These are phyloP conservation scores for Conger conger DNA, from an alignment of 2,113 vertebrate genomes.

Conservation along the genomic window DNA sequence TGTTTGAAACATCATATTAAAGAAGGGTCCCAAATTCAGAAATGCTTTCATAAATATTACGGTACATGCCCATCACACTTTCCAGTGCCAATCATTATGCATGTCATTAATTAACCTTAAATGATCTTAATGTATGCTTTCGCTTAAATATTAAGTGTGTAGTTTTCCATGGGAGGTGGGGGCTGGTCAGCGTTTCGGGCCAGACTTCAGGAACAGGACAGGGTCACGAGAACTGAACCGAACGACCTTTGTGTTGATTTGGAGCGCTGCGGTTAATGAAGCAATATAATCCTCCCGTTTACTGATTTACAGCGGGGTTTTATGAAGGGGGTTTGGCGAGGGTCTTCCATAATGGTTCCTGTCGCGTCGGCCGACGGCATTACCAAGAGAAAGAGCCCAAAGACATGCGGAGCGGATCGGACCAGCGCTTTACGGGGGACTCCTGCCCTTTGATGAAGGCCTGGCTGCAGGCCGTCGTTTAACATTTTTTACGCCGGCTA, in stretches of 20 bases:
- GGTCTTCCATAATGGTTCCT: slow-evolving; percentile 78
- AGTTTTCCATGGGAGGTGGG: too few species aligned
- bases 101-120: neutral
- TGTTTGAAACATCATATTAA: neutral
- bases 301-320: slow-evolving; percentile 77
- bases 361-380: slow-evolving; percentile 83
- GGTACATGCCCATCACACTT: neutral
- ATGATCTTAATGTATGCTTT: neutral
- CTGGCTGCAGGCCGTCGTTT: slow-evolving; percentile 86
- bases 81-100: neutral
- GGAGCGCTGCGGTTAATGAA: slow-evolving; percentile 70
- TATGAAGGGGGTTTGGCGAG: slow-evolving; percentile 79
- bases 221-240: slow-evolving; percentile 58
- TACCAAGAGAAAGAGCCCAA: slow-evolving; percentile 82
- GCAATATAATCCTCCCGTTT: slow-evolving; percentile 78
- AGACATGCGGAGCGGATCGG: slow-evolving; percentile 63
- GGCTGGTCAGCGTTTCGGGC: neutral
- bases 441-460: slow-evolving; percentile 86
- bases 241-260: slow-evolving; percentile 51
- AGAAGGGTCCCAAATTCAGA: neutral
- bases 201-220: slow-evolving; percentile 16
- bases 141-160: neutral
- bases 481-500: slow-evolving; percentile 79
- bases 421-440: slow-evolving; percentile 69
- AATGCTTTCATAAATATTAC: neutral